A percentile compares a stretch with the other conserved stretches of the same genome.
These are phyloP conservation scores for Lamellibrachia columna DNA, from an alignment of 2,888 invertebrate genomes.

Conservation along the genomic window DNA sequence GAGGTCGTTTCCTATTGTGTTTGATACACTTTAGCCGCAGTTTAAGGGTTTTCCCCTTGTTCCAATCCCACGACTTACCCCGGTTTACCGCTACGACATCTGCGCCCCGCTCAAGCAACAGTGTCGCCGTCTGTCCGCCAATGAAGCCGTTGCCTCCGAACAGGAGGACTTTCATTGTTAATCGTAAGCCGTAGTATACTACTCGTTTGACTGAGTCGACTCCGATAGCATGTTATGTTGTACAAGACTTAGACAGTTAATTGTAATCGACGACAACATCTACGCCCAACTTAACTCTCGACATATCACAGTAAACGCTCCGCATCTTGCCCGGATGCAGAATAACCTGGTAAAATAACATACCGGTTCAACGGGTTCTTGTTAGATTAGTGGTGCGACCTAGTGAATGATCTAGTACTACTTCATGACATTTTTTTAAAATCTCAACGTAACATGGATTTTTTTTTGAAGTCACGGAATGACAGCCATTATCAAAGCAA, in stretches of 20 bases:
- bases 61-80: conserved; percentile 3
- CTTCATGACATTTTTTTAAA: background rate
- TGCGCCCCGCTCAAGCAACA: background rate
- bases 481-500: no score
- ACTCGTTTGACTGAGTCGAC: background rate
- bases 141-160: background rate
- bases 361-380: background rate
- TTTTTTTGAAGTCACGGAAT: no score
- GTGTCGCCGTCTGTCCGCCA: background rate
- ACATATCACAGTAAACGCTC: background rate
- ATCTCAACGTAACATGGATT: no score
- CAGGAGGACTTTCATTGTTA: background rate
- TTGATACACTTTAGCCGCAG: background rate
- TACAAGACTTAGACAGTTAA: background rate
- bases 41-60: background rate
- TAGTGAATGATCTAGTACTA: background rate
- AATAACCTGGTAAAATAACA: background rate
- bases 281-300: background rate
- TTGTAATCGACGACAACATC: background rate
- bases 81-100: background rate
- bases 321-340: background rate
- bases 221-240: background rate
- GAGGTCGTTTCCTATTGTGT: background rate
- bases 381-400: background rate
- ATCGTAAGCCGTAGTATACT: background rate